These are phyloP conservation scores for Bolborhynchus lineola DNA, from an alignment of 2,113 vertebrate genomes.

Conservation along the genomic window DNA sequence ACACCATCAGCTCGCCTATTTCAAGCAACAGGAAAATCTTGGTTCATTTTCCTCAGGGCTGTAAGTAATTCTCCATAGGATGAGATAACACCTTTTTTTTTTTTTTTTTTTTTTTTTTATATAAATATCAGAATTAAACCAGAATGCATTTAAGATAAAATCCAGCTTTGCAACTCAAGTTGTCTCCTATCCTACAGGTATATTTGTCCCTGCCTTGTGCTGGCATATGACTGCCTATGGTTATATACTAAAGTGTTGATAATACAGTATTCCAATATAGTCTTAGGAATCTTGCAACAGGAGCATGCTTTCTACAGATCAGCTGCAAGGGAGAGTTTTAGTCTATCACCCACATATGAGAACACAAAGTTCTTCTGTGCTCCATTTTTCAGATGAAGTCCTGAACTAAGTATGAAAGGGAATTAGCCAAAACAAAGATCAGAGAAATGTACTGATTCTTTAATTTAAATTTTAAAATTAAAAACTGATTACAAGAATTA, in stretches of 20 bases:
- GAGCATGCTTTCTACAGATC: fast-evolving
- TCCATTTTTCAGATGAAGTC: background rate
- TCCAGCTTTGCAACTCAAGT: background rate
- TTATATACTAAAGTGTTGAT: background rate
- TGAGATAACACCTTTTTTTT: background rate
- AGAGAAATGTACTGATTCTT: background rate
- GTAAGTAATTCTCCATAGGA: background rate
- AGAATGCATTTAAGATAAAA: background rate
- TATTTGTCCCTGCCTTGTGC: background rate
- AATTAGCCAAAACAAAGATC: background rate
- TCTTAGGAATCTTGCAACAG: background rate
- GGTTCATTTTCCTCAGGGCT: background rate
- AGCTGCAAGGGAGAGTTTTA: background rate
- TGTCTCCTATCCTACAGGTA: background rate
- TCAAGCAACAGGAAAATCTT: background rate
- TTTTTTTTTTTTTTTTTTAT: background rate
- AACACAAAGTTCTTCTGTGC: background rate
- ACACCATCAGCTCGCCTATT: background rate
- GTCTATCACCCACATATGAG: background rate
- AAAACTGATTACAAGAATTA: background rate
- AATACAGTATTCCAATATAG: background rate
- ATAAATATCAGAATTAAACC: background rate
- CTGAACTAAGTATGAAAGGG: background rate
- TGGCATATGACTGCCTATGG: background rate
- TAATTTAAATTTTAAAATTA: background rate